A percentile compares a stretch with the other conserved stretches of the same genome.
These are phyloP conservation scores for Porites cylindrica DNA, from an alignment of 92 coral and sea anemone genomes.

Conservation along the genomic window DNA sequence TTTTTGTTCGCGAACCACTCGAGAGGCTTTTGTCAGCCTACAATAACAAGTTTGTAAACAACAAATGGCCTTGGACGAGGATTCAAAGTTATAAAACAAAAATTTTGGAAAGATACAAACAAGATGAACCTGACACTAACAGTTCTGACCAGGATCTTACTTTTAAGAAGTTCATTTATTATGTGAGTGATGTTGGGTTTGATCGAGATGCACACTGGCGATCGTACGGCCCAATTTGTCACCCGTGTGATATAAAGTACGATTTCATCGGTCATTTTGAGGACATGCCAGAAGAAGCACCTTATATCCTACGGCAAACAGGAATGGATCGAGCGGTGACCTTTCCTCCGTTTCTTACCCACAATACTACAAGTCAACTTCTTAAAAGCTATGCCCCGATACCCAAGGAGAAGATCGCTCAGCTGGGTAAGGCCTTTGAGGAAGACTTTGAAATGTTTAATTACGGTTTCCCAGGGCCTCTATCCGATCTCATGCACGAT, in stretches of 20 bases:
- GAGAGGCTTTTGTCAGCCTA: slow-evolving; percentile 42
- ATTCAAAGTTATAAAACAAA: background rate
- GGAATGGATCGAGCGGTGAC: slow-evolving; percentile 26
- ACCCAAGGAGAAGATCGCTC: slow-evolving; percentile 4
- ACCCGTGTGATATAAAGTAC: slow-evolving; percentile 31
- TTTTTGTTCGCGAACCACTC: slow-evolving; percentile 47
- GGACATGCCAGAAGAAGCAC: slow-evolving; percentile 27
- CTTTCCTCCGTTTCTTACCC: background rate
- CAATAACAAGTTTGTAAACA: background rate
- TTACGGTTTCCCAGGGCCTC: background rate
- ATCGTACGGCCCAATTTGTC: slow-evolving; percentile 33
- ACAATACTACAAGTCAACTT: background rate
- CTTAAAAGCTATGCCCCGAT: background rate
- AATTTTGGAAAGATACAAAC: slow-evolving; percentile 5
- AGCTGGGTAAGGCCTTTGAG: background rate
- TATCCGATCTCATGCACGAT: background rate
- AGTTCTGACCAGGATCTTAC: background rate
- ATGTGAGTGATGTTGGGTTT: slow-evolving; percentile 2
- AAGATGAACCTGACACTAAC: background rate
- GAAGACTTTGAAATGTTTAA: background rate
- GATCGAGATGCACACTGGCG: slow-evolving; percentile 15
- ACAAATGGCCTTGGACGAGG: background rate
- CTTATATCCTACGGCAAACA: slow-evolving; percentile 17
- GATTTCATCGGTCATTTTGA: slow-evolving; percentile 46
- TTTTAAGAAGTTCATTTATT: slow-evolving; percentile 15